These are phyloP conservation scores for Rhinolophus sinicus DNA, from an alignment of 2,113 vertebrate genomes.

Conservation along the genomic window DNA sequence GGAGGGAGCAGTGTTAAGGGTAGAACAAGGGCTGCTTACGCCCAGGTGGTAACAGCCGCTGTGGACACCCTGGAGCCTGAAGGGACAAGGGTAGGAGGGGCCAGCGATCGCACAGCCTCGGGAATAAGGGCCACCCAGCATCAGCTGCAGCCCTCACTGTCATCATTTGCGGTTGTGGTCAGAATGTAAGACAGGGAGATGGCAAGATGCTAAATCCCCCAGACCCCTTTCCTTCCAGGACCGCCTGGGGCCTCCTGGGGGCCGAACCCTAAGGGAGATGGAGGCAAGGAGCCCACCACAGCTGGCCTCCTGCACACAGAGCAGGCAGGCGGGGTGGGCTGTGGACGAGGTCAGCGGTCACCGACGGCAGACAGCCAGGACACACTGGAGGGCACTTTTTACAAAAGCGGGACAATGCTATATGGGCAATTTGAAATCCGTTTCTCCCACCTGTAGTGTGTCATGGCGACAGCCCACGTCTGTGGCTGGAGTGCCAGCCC, in stretches of 20 bases:
- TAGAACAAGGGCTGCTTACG: too few species aligned
- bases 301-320: background rate
- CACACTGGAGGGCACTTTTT: accelerated
- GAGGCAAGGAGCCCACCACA: background rate
- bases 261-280: background rate
- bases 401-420: background rate
- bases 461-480: too few species aligned
- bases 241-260: background rate
- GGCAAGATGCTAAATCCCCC: too few species aligned
- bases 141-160: background rate
- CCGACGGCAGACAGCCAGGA: background rate
- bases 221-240: background rate
- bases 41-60: too few species aligned
- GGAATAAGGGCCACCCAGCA: too few species aligned
- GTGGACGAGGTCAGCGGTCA: too few species aligned
- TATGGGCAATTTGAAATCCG: too few species aligned
- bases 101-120: background rate
- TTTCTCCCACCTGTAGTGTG: accelerated
- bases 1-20: background rate
- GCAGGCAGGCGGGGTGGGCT: background rate
- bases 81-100: background rate
- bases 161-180: background rate
- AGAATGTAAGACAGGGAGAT: background rate
- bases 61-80: too few species aligned
- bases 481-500: too few species aligned